Percentiles rank a stretch among this genome's conserved stretches.
These are phyloP conservation scores for Bufo gargarizans DNA, from an alignment of 2,113 vertebrate genomes.

Conservation along the genomic window DNA sequence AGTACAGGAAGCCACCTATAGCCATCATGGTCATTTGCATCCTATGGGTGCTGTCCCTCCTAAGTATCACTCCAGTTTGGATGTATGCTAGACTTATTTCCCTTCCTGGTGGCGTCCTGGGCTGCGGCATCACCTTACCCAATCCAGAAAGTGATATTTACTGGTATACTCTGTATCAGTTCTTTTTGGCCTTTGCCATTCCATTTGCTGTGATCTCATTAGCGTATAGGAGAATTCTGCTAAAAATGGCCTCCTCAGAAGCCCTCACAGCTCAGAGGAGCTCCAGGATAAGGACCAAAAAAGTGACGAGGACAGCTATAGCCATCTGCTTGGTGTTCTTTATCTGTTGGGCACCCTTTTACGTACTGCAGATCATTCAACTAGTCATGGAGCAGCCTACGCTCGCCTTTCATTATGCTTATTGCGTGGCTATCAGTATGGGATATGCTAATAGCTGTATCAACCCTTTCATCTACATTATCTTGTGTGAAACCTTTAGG, in stretches of 20 bases:
- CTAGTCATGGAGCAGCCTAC: slow-evolving; percentile 60
- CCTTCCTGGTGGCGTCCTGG: slow-evolving; percentile 61
- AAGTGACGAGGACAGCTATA: slow-evolving; percentile 60
- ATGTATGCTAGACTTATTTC: slow-evolving; percentile 66
- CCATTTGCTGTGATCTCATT: slow-evolving; percentile 64
- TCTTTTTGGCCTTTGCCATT: slow-evolving; percentile 70
- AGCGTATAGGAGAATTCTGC: slow-evolving; percentile 65
- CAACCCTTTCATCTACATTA: slow-evolving; percentile 69
- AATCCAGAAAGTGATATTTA: slow-evolving; percentile 64
- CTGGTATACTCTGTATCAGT: slow-evolving; percentile 74
- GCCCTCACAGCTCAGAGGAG: slow-evolving; percentile 59
- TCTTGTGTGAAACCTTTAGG: slow-evolving; percentile 63
- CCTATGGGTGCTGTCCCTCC: slow-evolving; percentile 64
- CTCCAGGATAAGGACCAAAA: slow-evolving; percentile 58
- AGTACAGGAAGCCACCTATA: slow-evolving; percentile 62
- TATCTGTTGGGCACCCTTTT: slow-evolving; percentile 67
- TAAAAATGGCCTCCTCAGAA: slow-evolving; percentile 63
- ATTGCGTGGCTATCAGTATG: slow-evolving; percentile 65
- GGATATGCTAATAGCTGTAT: slow-evolving; percentile 68
- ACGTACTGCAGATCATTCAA: slow-evolving; percentile 65
- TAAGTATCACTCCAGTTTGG: slow-evolving; percentile 66
- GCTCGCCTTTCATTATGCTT: slow-evolving; percentile 63
- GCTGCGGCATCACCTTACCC: slow-evolving; percentile 65
- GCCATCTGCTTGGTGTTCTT: slow-evolving; percentile 65
- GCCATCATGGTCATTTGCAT: slow-evolving; percentile 57